Base-by-base conservation (phyloP, 1,140 invertebrate species). In the Acyrthosiphon pisum region DNA sequence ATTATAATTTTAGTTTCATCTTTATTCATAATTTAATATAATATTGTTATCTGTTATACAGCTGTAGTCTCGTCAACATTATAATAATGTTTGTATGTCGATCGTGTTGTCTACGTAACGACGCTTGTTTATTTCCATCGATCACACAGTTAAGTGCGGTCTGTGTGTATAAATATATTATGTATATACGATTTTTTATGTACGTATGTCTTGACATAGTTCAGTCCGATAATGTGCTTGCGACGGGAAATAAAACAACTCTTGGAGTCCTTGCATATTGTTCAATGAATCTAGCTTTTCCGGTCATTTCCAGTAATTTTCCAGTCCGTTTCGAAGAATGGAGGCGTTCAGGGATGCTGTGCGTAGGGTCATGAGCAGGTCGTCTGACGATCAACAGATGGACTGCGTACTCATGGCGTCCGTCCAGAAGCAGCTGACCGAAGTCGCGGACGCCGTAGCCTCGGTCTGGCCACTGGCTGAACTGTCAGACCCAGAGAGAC, bases 341-440 rank as follows among this genome's bases (percentile, higher is more conserved):
- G 91, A 92, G 22, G 91, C 91, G n/a, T 92, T 92, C 68, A 92
- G 76, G 9, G 35, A 48, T 1, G 68, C 76, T n/a, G 76, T 53
- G n/a, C 46, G 22, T 0, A 76, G 7, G 4, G 91, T 92, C 22
- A 53, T 84, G 23, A 41, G 1, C n/a, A 4, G n/a, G 3, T 26
- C 6, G 26, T 30, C 48, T 6, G 60, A 46, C n/a, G 68, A 81
- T 8, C 60, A 83, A 6, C 91, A 92, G 76, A 37, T 92, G n/a
- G 91, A 92, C 3, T 50, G 44, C n/a, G 46, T 6, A 14, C 68
- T 92, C 14, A 84, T 92, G 91, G 91, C 91, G 22, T 92, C 91
- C 8, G 91, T 92, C 11, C 91, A 92, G 37, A 83, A 37, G 35
- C 76, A 84, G 48, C 76, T 92, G 44, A 37, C n/a, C 2, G 91